Percentiles rank a stretch among this genome's conserved stretches.
Evolutionary conservation across 2,888 invertebrate genomes (phyloP).

Genomic region (Vesta saturnalis): DNA sequence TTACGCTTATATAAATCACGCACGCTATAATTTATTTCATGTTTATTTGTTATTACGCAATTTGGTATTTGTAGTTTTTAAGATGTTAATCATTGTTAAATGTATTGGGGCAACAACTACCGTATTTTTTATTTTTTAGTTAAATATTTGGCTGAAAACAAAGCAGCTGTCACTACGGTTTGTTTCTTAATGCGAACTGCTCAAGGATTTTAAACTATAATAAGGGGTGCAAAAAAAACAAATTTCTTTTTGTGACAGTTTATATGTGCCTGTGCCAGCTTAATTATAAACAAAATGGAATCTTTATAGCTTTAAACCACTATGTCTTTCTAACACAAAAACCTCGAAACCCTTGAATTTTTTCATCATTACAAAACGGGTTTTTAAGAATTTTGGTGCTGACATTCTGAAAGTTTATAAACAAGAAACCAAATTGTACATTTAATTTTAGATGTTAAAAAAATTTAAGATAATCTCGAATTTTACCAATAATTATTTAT

Average conservation of each 20-base stretch:
- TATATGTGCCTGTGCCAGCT: slow-evolving; percentile 14
- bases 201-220: too few species aligned
- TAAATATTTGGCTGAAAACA: too few species aligned
- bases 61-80: slow-evolving; percentile 23
- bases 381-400: slow-evolving; percentile 22
- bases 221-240: too few species aligned
- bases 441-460: slow-evolving; percentile 21
- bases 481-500: slow-evolving; percentile 43
- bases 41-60: slow-evolving; percentile 14
- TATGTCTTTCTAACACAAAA: slow-evolving; percentile 33
- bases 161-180: too few species aligned
- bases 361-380: background rate
- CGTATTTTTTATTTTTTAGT: too few species aligned
- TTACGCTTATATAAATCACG: slow-evolving; percentile 1
- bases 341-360: background rate
- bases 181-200: too few species aligned
- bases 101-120: background rate
- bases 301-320: slow-evolving; percentile 33
- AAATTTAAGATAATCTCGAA: slow-evolving; percentile 23
- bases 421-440: slow-evolving; percentile 16
- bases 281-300: background rate
- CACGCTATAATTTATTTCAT: slow-evolving; percentile 13
- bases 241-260: too few species aligned
- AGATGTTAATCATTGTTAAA: background rate
- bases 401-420: background rate